These are phyloP conservation scores for Ovis canadensis DNA, from an alignment of 2,113 vertebrate genomes.

Conservation along the genomic window DNA sequence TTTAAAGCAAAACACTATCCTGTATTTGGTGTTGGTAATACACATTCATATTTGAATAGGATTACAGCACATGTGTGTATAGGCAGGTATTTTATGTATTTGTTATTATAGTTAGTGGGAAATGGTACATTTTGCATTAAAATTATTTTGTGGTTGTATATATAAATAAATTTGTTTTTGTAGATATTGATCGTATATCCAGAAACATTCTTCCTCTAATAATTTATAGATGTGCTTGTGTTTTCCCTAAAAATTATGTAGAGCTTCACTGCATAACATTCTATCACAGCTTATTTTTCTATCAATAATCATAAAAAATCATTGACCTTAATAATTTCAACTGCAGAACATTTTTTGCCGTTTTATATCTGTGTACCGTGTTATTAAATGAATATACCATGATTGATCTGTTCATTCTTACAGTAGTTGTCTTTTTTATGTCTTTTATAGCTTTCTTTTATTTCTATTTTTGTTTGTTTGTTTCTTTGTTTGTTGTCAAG, in stretches of 20 bases:
- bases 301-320: background rate
- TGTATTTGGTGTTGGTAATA: background rate
- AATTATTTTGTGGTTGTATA: background rate
- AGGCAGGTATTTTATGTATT: background rate
- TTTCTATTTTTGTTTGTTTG: background rate
- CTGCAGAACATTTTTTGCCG: background rate
- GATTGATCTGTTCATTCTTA: background rate
- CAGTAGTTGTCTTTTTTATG: background rate
- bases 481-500: background rate
- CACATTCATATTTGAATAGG: background rate
- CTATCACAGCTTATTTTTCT: background rate
- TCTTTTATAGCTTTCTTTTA: background rate
- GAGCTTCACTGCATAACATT: background rate
- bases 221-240: background rate
- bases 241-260: background rate
- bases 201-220: background rate
- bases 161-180: background rate
- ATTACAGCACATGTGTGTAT: background rate
- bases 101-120: background rate
- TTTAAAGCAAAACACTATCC: background rate
- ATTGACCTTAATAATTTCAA: background rate
- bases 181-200: background rate
- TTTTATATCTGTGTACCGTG: background rate
- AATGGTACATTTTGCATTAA: background rate
- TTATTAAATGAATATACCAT: background rate